Percentiles rank a stretch among this genome's conserved stretches.
Conservation (phyloP, 2,888 invertebrate species). For the Microctonus brassicae region DNA sequence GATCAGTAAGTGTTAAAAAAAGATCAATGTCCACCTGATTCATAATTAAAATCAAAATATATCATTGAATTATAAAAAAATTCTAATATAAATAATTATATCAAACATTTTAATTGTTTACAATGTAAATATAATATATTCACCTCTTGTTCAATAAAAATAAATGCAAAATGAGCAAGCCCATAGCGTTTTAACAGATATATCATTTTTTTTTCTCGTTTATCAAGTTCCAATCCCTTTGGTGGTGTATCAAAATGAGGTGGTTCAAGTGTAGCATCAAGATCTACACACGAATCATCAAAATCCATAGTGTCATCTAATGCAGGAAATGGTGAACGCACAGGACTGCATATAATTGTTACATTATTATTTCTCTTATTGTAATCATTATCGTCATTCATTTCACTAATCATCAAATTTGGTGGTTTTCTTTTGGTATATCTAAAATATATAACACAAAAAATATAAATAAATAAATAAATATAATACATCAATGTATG, state of each 20-base stretch:
- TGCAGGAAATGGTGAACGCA: conserved; percentile 56
- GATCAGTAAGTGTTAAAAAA: conserved; percentile 58
- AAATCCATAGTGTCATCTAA: conserved; percentile 56
- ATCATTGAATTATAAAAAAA: too few relatives aligned
- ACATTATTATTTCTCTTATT: conserved; percentile 50
- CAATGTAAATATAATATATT: conserved; percentile 31
- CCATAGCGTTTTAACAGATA: conserved; percentile 55
- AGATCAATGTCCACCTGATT: conserved; percentile 62
- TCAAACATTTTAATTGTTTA: conserved; percentile 1
- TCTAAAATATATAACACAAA: conserved; percentile 48
- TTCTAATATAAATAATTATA: too few relatives aligned
- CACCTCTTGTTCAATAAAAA: conserved; percentile 64
- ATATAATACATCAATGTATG: neutral
- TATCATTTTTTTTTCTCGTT: conserved; percentile 54
- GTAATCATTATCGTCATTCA: conserved; percentile 43
- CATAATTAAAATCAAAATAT: conserved; percentile 36
- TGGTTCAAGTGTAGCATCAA: conserved; percentile 58
- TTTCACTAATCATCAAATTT: conserved; percentile 46
- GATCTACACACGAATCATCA: conserved; percentile 57
- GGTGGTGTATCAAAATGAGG: conserved; percentile 60
- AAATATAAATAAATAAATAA: neutral
- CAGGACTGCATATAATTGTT: conserved; percentile 60
- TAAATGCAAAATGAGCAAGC: conserved; percentile 53
- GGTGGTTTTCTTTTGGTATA: conserved; percentile 52
- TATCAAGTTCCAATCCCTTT: conserved; percentile 54